phyloP scores from a whole-genome alignment of 2,797 vertebrate genomes.

The Uromys caudimaculatus region DNA sequence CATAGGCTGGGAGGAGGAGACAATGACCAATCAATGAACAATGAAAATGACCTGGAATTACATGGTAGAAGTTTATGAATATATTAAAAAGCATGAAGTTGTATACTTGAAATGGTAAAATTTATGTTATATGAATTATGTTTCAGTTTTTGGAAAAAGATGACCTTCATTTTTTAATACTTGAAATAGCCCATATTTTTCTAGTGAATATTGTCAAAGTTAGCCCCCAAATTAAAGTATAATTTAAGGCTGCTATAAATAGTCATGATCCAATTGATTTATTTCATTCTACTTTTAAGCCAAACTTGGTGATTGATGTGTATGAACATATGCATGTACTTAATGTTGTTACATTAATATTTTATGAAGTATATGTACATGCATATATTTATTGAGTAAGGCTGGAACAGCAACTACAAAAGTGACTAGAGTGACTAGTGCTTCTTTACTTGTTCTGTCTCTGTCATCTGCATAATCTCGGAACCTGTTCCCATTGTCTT shows the following conservation, averaged over 20 bases:
- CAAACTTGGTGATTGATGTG: neutral
- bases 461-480: neutral
- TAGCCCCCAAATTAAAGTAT: neutral
- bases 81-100: neutral
- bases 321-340: neutral
- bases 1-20: neutral
- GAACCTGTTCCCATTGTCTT: neutral
- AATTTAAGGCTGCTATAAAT: neutral
- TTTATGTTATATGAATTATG: slow-evolving; percentile 12
- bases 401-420: neutral
- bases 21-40: neutral
- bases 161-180: slow-evolving; percentile 12
- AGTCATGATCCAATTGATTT: neutral
- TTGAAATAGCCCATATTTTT: neutral
- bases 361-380: neutral
- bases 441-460: slow-evolving; percentile 28
- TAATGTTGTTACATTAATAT: neutral
- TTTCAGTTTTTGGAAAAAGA: neutral
- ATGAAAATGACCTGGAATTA: neutral
- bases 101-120: neutral
- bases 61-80: neutral
- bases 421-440: slow-evolving; percentile 10
- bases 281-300: neutral
- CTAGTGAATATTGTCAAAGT: neutral
- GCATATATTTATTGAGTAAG: neutral